Conservation (phyloP, 2,113 vertebrate species). For the Podarcis muralis region DNA sequence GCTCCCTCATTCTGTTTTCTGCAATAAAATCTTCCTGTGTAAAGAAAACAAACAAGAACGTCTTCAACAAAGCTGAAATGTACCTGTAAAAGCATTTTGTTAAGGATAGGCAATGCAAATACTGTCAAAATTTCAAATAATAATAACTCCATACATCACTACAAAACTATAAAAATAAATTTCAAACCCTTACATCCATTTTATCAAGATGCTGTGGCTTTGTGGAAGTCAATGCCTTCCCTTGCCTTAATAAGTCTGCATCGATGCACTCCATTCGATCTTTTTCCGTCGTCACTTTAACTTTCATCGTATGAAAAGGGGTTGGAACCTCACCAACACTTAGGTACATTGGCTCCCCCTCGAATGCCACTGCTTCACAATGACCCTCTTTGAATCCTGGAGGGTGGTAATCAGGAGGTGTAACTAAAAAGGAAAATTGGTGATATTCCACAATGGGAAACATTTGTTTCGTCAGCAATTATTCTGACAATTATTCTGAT, state of each 20-base stretch:
- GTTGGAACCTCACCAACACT: slow-evolving; percentile 90
- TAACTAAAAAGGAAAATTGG: slow-evolving; percentile 77
- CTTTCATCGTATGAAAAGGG: slow-evolving; percentile 87
- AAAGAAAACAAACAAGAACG: slow-evolving; percentile 9
- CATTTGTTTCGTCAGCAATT: not conserved
- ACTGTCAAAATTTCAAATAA: not conserved
- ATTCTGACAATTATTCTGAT: not conserved
- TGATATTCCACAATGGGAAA: not conserved
- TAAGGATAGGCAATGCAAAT: not conserved
- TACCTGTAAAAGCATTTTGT: not conserved
- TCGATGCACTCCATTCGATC: slow-evolving; percentile 86
- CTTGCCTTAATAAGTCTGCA: slow-evolving; percentile 62
- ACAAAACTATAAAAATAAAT: not conserved
- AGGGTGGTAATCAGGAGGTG: slow-evolving; percentile 92
- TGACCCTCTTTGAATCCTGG: slow-evolving; percentile 90
- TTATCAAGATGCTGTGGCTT: slow-evolving; percentile 57
- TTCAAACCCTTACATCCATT: slow-evolving; percentile 55
- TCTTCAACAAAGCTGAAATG: not conserved
- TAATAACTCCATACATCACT: not conserved
- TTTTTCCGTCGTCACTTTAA: slow-evolving; percentile 89
- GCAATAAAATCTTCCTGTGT: slow-evolving; percentile 64
- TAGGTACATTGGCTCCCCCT: slow-evolving; percentile 84
- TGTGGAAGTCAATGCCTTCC: slow-evolving; percentile 64
- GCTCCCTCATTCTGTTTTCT: slow-evolving; percentile 48
- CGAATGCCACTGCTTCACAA: slow-evolving; percentile 80